Evolutionary conservation across 2,113 vertebrate genomes (phyloP).

Genomic region (Bubo bubo): DNA sequence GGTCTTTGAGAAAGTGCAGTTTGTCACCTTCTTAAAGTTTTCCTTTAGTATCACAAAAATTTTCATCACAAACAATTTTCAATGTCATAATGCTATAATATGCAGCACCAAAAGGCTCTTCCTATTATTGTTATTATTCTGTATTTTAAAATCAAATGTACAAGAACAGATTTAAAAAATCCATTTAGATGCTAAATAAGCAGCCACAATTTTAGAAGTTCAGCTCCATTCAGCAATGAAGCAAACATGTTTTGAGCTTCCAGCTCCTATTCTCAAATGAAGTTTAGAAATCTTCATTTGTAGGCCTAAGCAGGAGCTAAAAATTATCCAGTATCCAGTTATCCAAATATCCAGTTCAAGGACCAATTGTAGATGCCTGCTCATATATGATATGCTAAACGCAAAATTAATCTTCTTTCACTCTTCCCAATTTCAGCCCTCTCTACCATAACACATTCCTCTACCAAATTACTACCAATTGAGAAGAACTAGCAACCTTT

Average conservation of each 20-base stretch:
- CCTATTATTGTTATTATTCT: neutral
- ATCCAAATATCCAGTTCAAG: neutral
- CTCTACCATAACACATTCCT: neutral
- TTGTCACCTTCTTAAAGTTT: neutral
- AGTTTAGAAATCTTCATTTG: neutral
- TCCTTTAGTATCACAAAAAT: neutral
- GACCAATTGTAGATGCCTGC: neutral
- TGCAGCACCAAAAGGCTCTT: neutral
- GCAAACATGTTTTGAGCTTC: neutral
- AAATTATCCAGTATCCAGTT: neutral
- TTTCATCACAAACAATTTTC: neutral
- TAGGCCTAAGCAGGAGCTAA: neutral
- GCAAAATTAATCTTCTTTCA: neutral
- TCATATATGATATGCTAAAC: neutral
- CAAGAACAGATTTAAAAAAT: neutral
- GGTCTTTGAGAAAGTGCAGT: neutral
- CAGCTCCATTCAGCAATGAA: neutral
- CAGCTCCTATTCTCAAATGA: neutral
- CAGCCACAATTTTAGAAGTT: neutral
- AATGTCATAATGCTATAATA: neutral
- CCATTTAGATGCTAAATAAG: neutral
- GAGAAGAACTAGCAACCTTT: neutral
- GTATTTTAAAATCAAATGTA: neutral
- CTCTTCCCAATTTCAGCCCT: neutral
- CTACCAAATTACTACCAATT: neutral